Evolutionary conservation across 2,888 invertebrate species (phyloP), one percentile per base, ranked within the genome.

Genomic region (Aplocera efformata): DNA sequence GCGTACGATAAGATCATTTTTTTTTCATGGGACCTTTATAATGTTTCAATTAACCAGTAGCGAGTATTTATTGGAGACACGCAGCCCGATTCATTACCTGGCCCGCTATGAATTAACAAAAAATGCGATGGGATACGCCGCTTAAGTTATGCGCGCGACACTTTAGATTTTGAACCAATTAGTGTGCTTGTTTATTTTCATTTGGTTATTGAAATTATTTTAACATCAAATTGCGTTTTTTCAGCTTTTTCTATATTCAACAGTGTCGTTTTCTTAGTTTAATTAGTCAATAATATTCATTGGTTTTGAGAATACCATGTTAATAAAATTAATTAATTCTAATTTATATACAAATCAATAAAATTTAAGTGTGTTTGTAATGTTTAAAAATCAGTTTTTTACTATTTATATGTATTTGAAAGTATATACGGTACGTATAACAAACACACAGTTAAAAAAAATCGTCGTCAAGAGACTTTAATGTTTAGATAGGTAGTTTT

Each of bases 31-130:
- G 40, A 23, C 45, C n/a, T 36, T 79, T 76, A 85, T 83, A 83
- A 86, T 84, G 85, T 86, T 81, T 86, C 85, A 86, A 85, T 86
- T 86, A 86, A 85, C 79, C 85, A 83, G 85, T 83, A 86, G 85
- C 84, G 71, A 71, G 75, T 82, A 84, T 81, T 85, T 84, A 84
- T 81, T 80, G 74, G 79, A 69, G 79, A 76, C 79, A 74, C 60
- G 64, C 60, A 42, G 63, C 58, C 45, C 69, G 72, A 73, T 79
- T 79, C 79, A 79, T 81, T 83, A 81, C 79, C 79, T 77, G 48
- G 71, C 59, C 59, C 54, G 56, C 58, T 60, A 63, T 58, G 58
- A 63, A 65, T 57, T 58, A 63, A 64, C 63, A 70, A 73, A 68
- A 70, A 70, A 72, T 49, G 58, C 58, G 67, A 68, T 70, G 66